Conservation (phyloP, 2,113 vertebrate genomes). For the Bettongia penicillata region DNA sequence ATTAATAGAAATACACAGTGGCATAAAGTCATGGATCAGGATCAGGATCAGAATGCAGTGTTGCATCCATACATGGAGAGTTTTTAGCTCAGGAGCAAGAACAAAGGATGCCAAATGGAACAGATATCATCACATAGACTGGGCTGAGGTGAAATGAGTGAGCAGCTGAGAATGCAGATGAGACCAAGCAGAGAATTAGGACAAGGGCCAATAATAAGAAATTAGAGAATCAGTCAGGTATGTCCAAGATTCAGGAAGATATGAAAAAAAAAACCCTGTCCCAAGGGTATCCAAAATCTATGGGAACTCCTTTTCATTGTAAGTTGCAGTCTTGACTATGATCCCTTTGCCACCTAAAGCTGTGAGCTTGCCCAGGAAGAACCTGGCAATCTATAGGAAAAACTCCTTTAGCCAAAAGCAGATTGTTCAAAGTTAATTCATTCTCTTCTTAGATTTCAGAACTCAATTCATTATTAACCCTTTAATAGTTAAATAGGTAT, state of each 20-base stretch:
- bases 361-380: not conserved
- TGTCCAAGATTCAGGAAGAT: not conserved
- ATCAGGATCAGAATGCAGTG: not conserved
- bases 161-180: not conserved
- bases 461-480: not conserved
- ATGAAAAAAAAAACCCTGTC: not conserved
- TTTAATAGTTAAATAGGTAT: conserved; percentile 8
- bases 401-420: conserved; percentile 3
- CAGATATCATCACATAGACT: not conserved
- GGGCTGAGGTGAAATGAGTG: not conserved
- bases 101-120: not conserved
- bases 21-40: not conserved
- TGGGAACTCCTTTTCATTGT: not conserved
- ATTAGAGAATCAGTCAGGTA: not conserved
- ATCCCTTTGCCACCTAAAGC: not conserved
- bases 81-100: not conserved
- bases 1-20: not conserved
- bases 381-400: not conserved
- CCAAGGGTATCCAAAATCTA: not conserved
- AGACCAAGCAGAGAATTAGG: not conserved
- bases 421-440: not conserved
- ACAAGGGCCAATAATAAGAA: not conserved
- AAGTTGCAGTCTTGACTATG: not conserved
- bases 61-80: not conserved
- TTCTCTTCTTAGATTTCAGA: conserved; percentile 21